These are phyloP conservation scores for Sitobion miscanthi DNA, from an alignment of 1,140 invertebrate genomes.

Conservation along the genomic window DNA sequence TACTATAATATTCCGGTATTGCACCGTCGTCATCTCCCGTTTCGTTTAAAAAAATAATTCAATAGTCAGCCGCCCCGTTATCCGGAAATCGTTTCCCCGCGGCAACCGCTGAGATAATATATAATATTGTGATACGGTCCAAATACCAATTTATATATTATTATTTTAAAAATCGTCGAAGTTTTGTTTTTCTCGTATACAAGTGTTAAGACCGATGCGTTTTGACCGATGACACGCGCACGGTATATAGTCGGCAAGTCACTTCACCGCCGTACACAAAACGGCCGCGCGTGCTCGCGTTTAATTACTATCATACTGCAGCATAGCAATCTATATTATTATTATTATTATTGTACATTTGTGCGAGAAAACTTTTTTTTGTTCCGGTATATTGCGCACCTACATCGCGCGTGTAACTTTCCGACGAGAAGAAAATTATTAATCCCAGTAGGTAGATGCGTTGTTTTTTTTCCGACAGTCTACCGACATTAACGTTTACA, in stretches of 20 bases:
- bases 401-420: background rate
- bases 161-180: background rate
- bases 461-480: background rate
- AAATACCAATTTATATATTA: background rate
- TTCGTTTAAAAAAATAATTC: background rate
- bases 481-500: background rate
- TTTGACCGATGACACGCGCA: background rate
- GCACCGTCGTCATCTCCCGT: background rate
- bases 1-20: conserved; percentile 2
- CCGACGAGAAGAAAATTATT: background rate
- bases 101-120: background rate
- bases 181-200: background rate
- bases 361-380: background rate
- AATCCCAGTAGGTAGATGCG: background rate
- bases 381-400: background rate
- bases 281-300: background rate
- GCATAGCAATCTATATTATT: background rate
- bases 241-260: background rate
- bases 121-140: background rate
- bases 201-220: background rate
- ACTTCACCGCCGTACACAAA: background rate
- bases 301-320: background rate
- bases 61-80: background rate
- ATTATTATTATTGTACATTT: background rate
- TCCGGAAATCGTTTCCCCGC: background rate